Base-by-base conservation (phyloP, 2,888 invertebrate species). In the Pyrochroa serraticornis region DNA sequence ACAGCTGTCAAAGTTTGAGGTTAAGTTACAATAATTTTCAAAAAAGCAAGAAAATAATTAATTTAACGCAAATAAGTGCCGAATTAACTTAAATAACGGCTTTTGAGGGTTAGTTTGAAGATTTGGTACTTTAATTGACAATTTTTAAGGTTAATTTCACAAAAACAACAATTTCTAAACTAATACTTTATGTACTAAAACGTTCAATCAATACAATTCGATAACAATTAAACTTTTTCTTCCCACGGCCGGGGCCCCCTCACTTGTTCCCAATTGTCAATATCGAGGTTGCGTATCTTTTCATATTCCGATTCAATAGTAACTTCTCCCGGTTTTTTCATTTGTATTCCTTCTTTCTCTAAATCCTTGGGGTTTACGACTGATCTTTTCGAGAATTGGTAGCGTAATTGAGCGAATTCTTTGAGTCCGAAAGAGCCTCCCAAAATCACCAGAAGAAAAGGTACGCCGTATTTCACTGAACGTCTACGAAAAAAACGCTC, bases 211-310 rank as follows among this genome's bases (percentile, higher is more conserved):
- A 22, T 22, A 22, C 2, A 5, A 2, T 22, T 22, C 22, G 22
- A 5, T 22, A 5, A 22, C 22, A 22, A 22, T 22, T 22, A 22
- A 22, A 35, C 36, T 31, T 41, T 65, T 63, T 86, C 83, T 72
- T 95, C 94, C 93, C 93, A 94, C 0, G 94, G 93, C 49, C 95
- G 82, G 3, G 93, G 91, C 0, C 93, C 93, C 68, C 95, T 82
- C 64, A 88, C 86, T 73, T 94, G 93, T 73, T 91, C 86, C 95
- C 95, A 95, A 67, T 88, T 84, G 63, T 93, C 89, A 65, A 92
- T 86, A 75, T 95, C 90, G 35, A 90, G 77, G 50, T 82, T 77
- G 75, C 90, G 83, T 1, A 92, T 82, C 78, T 89, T 89, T 65
- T 92, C 88, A 80, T 84, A 93, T 66, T 88, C 87, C 34, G 80